These are phyloP conservation scores for Budorcas taxicolor DNA, from an alignment of 2,113 vertebrate genomes.

Conservation along the genomic window DNA sequence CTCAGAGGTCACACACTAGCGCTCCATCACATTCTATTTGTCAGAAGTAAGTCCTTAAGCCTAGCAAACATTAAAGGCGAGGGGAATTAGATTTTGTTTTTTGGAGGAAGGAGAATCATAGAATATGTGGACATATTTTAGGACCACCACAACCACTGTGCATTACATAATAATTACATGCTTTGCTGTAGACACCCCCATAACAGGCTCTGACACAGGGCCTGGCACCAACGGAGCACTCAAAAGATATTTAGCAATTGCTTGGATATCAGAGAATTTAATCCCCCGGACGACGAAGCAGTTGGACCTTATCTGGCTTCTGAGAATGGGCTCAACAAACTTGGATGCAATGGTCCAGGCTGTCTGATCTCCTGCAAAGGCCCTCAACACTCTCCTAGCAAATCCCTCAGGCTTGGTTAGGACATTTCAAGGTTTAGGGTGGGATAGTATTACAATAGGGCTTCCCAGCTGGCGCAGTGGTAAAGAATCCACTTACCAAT, in stretches of 20 bases:
- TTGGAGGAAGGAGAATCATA: neutral
- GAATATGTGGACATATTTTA: neutral
- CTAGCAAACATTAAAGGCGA: neutral
- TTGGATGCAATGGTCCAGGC: neutral
- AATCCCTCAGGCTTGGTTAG: neutral
- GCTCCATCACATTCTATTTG: neutral
- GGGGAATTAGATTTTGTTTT: neutral
- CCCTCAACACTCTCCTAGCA: neutral
- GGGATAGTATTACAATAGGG: neutral
- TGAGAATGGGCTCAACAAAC: neutral
- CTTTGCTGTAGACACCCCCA: neutral
- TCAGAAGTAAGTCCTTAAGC: neutral
- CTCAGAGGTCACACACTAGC: neutral
- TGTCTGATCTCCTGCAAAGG: neutral
- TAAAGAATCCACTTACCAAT: neutral
- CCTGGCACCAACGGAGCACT: neutral
- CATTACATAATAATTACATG: neutral
- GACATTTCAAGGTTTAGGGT: neutral
- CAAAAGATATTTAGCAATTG: neutral
- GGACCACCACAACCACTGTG: neutral
- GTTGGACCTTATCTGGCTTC: neutral
- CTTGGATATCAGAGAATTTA: neutral
- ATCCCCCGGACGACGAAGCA: neutral
- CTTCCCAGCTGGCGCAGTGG: neutral
- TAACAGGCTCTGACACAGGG: neutral